Evolutionary conservation across 2,113 vertebrate species (phyloP).

Genomic region (Tonatia bakeri): DNA sequence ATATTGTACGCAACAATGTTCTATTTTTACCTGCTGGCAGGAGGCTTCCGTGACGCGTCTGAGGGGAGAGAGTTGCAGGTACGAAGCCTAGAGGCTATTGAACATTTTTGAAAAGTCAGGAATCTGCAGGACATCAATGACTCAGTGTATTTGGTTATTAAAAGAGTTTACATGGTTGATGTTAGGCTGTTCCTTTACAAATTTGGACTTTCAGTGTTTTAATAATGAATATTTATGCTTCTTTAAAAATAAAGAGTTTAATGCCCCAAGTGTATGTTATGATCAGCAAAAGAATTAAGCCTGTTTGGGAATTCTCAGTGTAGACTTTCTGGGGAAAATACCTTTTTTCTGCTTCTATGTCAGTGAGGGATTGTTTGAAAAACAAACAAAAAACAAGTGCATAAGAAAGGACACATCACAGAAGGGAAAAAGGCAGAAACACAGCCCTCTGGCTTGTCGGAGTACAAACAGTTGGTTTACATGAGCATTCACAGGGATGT

Average conservation of each 20-base stretch:
- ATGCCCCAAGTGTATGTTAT: not conserved
- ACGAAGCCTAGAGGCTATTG: not conserved
- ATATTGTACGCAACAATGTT: not conserved
- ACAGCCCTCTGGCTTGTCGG: not conserved
- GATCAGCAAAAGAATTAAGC: not conserved
- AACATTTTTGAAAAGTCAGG: not conserved
- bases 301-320: slow-evolving; percentile 16
- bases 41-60: not conserved
- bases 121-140: not conserved
- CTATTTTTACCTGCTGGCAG: not conserved
- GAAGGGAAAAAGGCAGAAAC: not conserved
- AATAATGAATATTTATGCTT: not conserved
- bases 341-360: not conserved
- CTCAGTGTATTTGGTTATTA: not conserved
- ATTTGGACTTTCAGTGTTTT: not conserved
- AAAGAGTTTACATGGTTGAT: not conserved
- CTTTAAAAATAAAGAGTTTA: not conserved
- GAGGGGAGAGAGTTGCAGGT: not conserved
- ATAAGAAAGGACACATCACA: not conserved
- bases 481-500: not conserved
- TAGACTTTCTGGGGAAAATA: slow-evolving; percentile 8
- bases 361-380: not conserved
- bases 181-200: not conserved
- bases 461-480: not conserved
- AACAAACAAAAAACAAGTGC: not conserved